Evolutionary conservation across 37 sponge, comb jelly and placozoan species (phyloP), one percentile per base, ranked within the genome.

Genomic region (Beroe ovata): DNA sequence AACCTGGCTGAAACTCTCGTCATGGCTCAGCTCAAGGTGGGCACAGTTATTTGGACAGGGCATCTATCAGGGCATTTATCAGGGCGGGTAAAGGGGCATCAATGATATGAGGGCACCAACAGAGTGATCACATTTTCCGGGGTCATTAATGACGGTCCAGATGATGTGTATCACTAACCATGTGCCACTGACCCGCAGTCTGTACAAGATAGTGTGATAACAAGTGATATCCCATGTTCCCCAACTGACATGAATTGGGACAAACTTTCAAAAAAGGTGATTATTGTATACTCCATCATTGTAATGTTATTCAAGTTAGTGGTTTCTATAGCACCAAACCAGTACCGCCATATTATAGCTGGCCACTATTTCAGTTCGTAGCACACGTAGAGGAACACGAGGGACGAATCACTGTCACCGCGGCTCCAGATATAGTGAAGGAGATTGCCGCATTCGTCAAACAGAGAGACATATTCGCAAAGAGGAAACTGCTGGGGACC

Each of bases 241-340:
- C 11, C 42, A 0, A 20, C 35, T n/a, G 84, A 77, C 38, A 19
- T 77, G 22, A 77, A 77, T 26, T 77, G 84, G 84, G 84, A 77
- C 3, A 77, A 36, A 42, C 42, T 77, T 16, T 36, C 38, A 58
- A 19, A 18, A 19, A 58, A 11, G 18, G 59, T 58, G 59, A 19
- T 11, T 58, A 58, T 58, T 58, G 18, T 18, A 58, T 58, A 11
- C 18, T 58, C 59, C n/a, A n/a, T n/a, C n/a, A n/a, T n/a, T n/a
- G n/a, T n/a, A n/a, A n/a, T n/a, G n/a, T n/a, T n/a, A n/a, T n/a
- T n/a, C n/a, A n/a, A n/a, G n/a, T n/a, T n/a, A n/a, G n/a, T n/a
- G n/a, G 18, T 19, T 58, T 19, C 11, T 58, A 58, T 58, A 19
- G 59, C 59, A 19, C 18, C 59, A 58, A 11, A 18, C 59, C 59